phyloP scores from a whole-genome alignment of 2,113 vertebrate species.

The Rhineura floridana region DNA sequence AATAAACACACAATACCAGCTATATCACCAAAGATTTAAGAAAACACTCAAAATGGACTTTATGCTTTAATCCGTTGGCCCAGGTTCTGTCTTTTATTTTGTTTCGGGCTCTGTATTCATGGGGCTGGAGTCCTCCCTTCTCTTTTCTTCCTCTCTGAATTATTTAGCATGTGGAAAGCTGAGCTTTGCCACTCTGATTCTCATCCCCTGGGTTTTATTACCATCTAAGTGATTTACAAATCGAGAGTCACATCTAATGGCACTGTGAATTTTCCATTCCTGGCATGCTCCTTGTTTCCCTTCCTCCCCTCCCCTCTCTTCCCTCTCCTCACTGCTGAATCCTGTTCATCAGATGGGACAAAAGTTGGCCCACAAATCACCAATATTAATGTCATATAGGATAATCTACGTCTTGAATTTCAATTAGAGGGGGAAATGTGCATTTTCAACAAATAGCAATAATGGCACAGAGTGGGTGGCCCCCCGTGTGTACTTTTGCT shows the following conservation, averaged over 20 bases:
- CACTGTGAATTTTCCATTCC: constrained; percentile 61
- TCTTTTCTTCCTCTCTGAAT: constrained; percentile 44
- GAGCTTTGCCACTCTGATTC: constrained; percentile 70
- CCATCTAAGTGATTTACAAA: constrained; percentile 71
- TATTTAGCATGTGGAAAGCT: constrained; percentile 70
- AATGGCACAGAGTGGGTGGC: not conserved
- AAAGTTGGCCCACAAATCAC: constrained; percentile 62
- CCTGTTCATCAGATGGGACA: constrained; percentile 52
- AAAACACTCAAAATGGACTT: constrained; percentile 32
- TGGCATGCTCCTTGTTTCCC: constrained; percentile 45
- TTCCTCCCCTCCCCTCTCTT: not conserved
- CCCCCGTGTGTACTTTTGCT: constrained; percentile 12
- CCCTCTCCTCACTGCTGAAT: constrained; percentile 23
- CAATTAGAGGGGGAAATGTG: constrained; percentile 60
- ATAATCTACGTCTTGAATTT: constrained; percentile 70
- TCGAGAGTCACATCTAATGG: constrained; percentile 59
- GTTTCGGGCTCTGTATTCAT: not conserved
- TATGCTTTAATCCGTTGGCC: constrained; percentile 54
- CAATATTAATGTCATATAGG: constrained; percentile 69
- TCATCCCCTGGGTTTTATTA: constrained; percentile 55
- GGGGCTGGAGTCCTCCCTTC: not conserved
- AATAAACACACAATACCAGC: not conserved
- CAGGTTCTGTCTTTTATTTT: constrained; percentile 43
- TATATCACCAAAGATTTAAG: constrained; percentile 6
- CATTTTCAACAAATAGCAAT: constrained; percentile 55